These are phyloP conservation scores for Phylloscopus collybita DNA, from an alignment of 2,797 vertebrate species.

Conservation along the genomic window DNA sequence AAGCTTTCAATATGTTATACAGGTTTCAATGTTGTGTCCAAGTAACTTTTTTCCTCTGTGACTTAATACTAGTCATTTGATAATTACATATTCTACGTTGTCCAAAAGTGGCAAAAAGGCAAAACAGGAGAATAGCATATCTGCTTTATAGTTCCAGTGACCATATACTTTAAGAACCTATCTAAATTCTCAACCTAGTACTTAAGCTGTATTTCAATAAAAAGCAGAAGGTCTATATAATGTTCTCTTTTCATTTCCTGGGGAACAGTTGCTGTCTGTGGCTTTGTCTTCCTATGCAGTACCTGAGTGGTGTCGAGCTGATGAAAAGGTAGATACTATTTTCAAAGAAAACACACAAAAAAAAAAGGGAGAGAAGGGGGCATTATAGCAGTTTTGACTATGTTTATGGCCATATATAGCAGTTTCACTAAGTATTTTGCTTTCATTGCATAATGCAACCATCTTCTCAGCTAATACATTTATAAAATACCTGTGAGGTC, in stretches of 20 bases:
- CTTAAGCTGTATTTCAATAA: neutral
- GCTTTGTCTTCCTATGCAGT: neutral
- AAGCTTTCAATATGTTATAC: neutral
- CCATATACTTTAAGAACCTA: neutral
- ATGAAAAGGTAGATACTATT: neutral
- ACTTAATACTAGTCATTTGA: neutral
- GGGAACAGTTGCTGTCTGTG: neutral
- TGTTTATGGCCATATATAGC: neutral
- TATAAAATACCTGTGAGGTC: neutral
- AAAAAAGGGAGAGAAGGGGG: fast-evolving
- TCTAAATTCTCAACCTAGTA: neutral
- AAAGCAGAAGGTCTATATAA: neutral
- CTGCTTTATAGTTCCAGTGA: neutral
- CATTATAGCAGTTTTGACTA: neutral
- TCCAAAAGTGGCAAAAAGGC: neutral
- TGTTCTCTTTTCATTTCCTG: neutral
- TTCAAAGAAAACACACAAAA: neutral
- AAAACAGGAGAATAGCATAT: neutral
- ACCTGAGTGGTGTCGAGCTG: neutral
- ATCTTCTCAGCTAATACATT: neutral
- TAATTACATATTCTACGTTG: neutral
- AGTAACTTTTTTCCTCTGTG: neutral
- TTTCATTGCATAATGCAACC: neutral
- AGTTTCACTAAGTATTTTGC: neutral
- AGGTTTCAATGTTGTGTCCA: neutral